These are phyloP conservation scores for Elachura formosa DNA, from an alignment of 2,113 vertebrate species.

Conservation along the genomic window DNA sequence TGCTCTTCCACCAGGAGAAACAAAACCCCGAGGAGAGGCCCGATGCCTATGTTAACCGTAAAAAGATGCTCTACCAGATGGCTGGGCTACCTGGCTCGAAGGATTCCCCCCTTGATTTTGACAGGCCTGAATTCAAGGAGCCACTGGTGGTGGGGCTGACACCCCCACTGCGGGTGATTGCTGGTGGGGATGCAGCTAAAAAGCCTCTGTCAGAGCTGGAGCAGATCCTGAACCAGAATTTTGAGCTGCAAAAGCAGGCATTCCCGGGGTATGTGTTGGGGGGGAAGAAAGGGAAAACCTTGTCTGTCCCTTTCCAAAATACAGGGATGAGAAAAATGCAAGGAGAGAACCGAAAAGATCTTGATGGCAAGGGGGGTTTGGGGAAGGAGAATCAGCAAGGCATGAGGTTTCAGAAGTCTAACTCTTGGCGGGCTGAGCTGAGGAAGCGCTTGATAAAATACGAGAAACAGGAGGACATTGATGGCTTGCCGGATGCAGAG, in stretches of 20 bases:
- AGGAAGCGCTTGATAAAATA: conserved; percentile 59
- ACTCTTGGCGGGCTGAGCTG: conserved; percentile 40
- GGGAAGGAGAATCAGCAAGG: conserved; percentile 62
- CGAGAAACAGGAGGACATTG: conserved; percentile 48
- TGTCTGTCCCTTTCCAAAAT: background rate
- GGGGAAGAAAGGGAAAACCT: conserved; percentile 51
- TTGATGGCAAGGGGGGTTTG: background rate
- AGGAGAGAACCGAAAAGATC: conserved; percentile 48
- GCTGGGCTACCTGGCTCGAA: conserved; percentile 37
- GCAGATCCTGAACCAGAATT: conserved; percentile 58
- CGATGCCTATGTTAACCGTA: conserved; percentile 35
- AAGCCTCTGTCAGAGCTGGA: conserved; percentile 35
- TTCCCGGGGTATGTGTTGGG: conserved; percentile 39
- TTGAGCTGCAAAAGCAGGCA: conserved; percentile 54
- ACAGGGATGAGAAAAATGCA: conserved; percentile 46
- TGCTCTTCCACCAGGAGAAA: conserved; percentile 61
- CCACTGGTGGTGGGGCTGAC: conserved; percentile 45
- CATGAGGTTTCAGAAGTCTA: conserved; percentile 42
- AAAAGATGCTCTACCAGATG: conserved; percentile 62
- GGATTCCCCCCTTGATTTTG: conserved; percentile 20
- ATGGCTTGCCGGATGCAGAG: conserved; percentile 4
- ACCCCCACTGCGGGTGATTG: conserved; percentile 28
- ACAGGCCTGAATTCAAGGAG: conserved; percentile 54
- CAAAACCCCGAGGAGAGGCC: conserved; percentile 50
- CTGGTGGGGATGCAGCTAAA: conserved; percentile 32